Conservation (phyloP, 1,140 invertebrate species). For the Drosophila orosa region DNA sequence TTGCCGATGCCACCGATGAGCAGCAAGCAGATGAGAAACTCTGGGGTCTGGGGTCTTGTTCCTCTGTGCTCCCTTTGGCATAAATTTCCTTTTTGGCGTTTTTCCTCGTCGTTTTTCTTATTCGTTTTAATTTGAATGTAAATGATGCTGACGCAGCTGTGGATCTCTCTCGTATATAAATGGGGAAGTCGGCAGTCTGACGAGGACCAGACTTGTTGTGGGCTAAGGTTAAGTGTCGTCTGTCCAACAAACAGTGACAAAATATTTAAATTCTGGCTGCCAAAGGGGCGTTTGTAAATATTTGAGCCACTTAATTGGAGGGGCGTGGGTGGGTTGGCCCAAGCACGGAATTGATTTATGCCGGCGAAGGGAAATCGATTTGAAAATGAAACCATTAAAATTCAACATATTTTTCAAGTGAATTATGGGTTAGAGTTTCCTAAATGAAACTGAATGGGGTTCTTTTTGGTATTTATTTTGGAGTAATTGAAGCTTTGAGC, state of each 20-base stretch:
- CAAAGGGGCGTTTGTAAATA: conserved; percentile 74
- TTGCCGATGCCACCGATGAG: conserved; percentile 19
- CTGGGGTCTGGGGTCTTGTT: background rate
- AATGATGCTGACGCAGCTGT: conserved; percentile 76
- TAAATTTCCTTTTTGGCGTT: conserved; percentile 76
- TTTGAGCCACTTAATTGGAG: conserved; percentile 78
- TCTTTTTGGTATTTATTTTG: background rate
- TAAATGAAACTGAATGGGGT: background rate
- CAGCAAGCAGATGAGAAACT: conserved; percentile 11
- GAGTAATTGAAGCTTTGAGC: background rate
- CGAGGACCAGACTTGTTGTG: conserved; percentile 41
- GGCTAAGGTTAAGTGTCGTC: conserved; percentile 75
- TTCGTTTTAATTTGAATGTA: conserved; percentile 82
- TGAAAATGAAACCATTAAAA: conserved; percentile 35
- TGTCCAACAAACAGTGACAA: conserved; percentile 78
- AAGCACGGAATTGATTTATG: conserved; percentile 67
- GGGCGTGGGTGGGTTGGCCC: conserved; percentile 38
- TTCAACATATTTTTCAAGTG: conserved; percentile 35
- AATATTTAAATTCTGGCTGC: conserved; percentile 72
- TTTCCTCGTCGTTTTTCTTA: conserved; percentile 39
- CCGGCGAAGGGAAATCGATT: conserved; percentile 48
- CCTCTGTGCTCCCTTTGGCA: conserved; percentile 58
- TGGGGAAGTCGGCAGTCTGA: conserved; percentile 27
- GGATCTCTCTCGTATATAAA: conserved; percentile 5
- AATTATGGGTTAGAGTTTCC: conserved; percentile 10